Evolutionary conservation across 2,113 vertebrate genomes (phyloP).

Genomic region (Ahaetulla prasina): DNA sequence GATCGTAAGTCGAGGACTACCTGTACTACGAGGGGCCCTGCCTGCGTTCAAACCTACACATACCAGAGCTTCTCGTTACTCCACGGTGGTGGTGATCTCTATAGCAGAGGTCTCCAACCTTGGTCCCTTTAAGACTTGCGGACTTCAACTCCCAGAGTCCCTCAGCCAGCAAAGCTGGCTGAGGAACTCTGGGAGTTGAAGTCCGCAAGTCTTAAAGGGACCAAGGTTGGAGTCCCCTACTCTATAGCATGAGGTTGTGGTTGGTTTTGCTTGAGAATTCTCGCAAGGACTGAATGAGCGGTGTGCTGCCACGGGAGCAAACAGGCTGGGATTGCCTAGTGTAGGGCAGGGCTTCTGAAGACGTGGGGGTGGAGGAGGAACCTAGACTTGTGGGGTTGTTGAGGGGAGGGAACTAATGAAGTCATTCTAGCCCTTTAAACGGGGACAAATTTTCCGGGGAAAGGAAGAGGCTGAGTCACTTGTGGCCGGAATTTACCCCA

Average conservation of each 20-base stretch:
- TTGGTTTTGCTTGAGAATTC: background rate
- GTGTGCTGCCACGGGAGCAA: too few species aligned
- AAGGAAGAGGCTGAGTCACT: slow-evolving; percentile 1
- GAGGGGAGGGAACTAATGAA: background rate
- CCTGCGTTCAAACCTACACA: background rate
- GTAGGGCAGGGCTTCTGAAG: background rate
- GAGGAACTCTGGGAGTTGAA: too few species aligned
- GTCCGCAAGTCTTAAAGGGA: too few species aligned
- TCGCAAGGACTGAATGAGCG: background rate
- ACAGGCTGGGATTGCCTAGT: slow-evolving; percentile 8
- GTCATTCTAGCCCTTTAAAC: slow-evolving; percentile 21
- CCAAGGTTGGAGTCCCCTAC: too few species aligned
- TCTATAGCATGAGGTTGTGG: too few species aligned
- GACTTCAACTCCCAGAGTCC: too few species aligned
- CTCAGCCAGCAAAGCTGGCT: too few species aligned
- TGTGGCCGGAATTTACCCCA: slow-evolving; percentile 20
- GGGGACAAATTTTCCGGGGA: slow-evolving; percentile 2
- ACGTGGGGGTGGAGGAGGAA: background rate
- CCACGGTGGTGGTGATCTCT: accelerated
- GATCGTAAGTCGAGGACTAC: background rate
- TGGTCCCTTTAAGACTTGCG: too few species aligned
- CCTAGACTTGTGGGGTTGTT: background rate
- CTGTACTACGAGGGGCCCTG: too few species aligned
- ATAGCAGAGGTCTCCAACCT: too few species aligned
- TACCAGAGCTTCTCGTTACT: background rate